Evolutionary conservation across 2,113 vertebrate species (phyloP).

Genomic region (Elephantulus edwardii): DNA sequence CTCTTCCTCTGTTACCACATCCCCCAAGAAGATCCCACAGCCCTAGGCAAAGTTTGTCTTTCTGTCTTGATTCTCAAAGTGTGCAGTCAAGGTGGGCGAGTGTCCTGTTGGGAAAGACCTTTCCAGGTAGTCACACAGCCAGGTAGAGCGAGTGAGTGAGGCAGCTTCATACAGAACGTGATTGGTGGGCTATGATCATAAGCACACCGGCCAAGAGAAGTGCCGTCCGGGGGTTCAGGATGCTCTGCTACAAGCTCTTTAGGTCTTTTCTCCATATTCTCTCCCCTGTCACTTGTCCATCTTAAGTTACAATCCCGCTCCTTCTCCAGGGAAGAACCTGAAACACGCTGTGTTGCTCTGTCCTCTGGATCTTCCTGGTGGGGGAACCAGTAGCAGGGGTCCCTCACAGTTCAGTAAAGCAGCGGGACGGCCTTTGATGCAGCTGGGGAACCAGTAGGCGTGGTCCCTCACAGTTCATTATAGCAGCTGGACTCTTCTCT

Average conservation of each 20-base stretch:
- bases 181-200: neutral
- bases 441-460: fast-evolving
- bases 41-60: neutral
- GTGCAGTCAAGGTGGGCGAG: neutral
- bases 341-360: fast-evolving
- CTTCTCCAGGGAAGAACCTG: neutral
- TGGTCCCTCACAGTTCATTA: fast-evolving
- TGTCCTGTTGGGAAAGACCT: neutral
- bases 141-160: neutral
- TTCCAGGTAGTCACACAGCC: too few relatives aligned
- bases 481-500: neutral
- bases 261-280: neutral
- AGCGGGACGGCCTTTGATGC: neutral
- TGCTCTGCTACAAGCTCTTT: neutral
- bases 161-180: fast-evolving
- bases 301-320: neutral
- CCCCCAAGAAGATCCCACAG: neutral
- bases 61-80: neutral
- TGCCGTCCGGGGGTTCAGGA: fast-evolving
- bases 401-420: too few relatives aligned
- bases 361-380: too few relatives aligned
- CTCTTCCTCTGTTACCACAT: neutral
- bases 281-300: neutral
- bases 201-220: neutral
- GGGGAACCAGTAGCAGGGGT: too few relatives aligned